Evolutionary conservation across 2,888 invertebrate species (phyloP), one percentile per base, ranked within the genome.

Genomic region (Artemia sp.): DNA sequence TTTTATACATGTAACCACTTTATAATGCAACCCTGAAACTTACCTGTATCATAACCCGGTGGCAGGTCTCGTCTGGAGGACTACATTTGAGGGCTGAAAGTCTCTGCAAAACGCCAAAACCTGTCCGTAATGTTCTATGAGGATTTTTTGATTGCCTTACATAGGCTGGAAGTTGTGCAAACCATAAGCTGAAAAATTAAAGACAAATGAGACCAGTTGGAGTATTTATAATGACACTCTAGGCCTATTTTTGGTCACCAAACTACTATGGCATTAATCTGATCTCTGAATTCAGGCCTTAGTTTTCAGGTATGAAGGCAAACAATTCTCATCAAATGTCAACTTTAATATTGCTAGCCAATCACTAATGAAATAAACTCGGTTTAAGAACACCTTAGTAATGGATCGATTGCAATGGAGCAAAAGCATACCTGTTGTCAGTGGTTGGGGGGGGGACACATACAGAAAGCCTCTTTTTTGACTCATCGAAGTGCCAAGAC

Each of bases 11-110:
- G 1, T 4, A 38, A 38, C 1, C 38, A 5, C 38, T 38, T 38
- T 38, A 38, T 38, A 4, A 38, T 4, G 38, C 6, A 38, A 9
- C 58, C 14, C n/a, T 14, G 58, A 58, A 8, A n/a, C 7, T 8
- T 58, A 58, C 58, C 58, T 58, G 58, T 92, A 98, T 95, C 87
- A 98, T 90, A 69, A 96, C 90, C 72, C 98, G 85, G 79, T 96
- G 98, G 80, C 97, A 97, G 69, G 97, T 88, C 83, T 96, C 96
- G 81, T 96, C 96, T 76, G 91, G 90, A 58, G 89, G 87, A 73
- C 14, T 58, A 14, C n/a, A 58, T 14, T 58, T 58, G 58, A 82
- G 82, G 72, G 95, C 85, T 75, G 87, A 84, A 70, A 90, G 83
- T 74, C 88, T 87, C 73, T 92, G 91, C 66, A 98, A 81, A 68